Conservation (phyloP, 1,140 invertebrate species). For the Pygmarrhopalites habei region DNA sequence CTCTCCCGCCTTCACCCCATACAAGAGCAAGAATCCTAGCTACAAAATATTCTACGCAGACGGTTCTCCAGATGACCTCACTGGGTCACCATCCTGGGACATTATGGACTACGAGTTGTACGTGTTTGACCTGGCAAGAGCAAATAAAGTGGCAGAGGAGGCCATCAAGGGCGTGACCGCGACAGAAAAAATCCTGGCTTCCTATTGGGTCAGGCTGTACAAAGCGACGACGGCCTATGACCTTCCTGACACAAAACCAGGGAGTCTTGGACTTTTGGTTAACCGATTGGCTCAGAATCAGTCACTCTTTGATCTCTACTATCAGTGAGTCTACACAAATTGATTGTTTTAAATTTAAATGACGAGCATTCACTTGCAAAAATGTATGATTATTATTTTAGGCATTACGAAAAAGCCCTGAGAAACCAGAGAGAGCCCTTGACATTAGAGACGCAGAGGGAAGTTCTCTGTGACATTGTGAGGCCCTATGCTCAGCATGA, state of each 20-base stretch:
- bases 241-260: slow-evolving; percentile 15
- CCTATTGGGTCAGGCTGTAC: slow-evolving; percentile 41
- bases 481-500: slow-evolving; percentile 21
- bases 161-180: slow-evolving; percentile 43
- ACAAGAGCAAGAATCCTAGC: slow-evolving; percentile 47
- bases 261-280: slow-evolving; percentile 40
- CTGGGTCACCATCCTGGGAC: no score
- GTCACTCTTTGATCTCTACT: slow-evolving; percentile 42
- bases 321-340: no score
- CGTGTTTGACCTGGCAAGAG: slow-evolving; percentile 45
- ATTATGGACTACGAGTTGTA: slow-evolving; percentile 47
- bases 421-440: not conserved
- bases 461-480: slow-evolving; percentile 34
- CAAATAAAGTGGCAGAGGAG: slow-evolving; percentile 40
- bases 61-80: slow-evolving; percentile 41
- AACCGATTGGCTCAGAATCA: slow-evolving; percentile 42
- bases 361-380: no score
- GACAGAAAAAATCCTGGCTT: no score
- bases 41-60: slow-evolving; percentile 52
- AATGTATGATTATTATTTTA: no score
- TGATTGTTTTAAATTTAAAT: no score
- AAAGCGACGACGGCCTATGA: slow-evolving; percentile 38
- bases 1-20: slow-evolving; percentile 44
- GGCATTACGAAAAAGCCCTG: slow-evolving; percentile 24
- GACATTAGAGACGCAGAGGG: slow-evolving; percentile 23